Evolutionary conservation across 2,797 vertebrate species (phyloP), one percentile per base, ranked within the genome.

Genomic region (Mustela erminea): DNA sequence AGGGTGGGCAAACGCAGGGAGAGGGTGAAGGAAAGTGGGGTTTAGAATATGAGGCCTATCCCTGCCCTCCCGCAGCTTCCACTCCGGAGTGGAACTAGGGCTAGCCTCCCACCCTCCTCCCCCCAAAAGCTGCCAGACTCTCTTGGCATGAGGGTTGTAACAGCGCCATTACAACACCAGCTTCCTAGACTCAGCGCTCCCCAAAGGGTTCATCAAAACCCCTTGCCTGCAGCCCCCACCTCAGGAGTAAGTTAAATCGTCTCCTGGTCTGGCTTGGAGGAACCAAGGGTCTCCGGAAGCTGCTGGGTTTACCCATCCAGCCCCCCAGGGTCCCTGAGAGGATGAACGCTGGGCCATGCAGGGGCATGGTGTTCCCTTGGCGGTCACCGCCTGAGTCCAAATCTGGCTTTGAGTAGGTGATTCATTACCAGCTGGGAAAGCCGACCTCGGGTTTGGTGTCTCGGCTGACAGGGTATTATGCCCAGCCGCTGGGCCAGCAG

Each of bases 401-500:
- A 49, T 21, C 93, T 96, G 86, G 84, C 97, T 98, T 92, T 72
- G 96, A 98, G 97, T 75, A 78, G 2, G 70, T 88, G 91, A 96
- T 98, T 98, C 98, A 97, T 98, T 95, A 94, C 77, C 17, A 49
- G 87, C 91, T 7, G 5, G 72, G 66, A 95, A 97, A 98, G 97
- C 92, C 52, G 1, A 72, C 68, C 95, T 29, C 23, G 62, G 64
- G 94, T 77, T 90, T 32, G 43, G 81, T 17, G 94, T 74, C 93
- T 95, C 14, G 32, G 68, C 56, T 20, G 91, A 62, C 93, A 32
- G 18, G 87, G 75, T 60, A 18, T 5, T 7, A 62, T 23, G 27
- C 10, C n/a, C n/a, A 60, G 97, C 89, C 64, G 29, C 92, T 5
- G 89, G 62, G 64, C 46, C 17, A 83, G 82, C 75, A 21, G 41